Percentiles rank a stretch among this genome's conserved stretches.
phyloP scores from a whole-genome alignment of 2,797 vertebrate genomes.

The Linurgus olivaceus region DNA sequence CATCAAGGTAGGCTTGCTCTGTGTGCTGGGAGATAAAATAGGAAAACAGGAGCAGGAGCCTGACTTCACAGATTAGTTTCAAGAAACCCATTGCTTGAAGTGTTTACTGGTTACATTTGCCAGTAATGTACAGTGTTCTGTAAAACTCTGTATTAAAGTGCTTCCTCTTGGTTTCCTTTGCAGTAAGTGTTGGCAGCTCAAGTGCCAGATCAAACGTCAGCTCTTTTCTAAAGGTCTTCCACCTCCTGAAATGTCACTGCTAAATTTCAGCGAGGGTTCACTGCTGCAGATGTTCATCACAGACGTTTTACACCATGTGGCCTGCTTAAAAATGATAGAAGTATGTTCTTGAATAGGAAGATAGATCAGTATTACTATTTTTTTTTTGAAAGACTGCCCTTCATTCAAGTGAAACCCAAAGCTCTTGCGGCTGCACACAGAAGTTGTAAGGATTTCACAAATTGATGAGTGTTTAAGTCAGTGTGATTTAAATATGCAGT shows the following conservation, averaged over 20 bases:
- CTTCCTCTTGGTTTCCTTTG: neutral
- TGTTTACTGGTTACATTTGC: neutral
- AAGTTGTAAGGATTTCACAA: neutral
- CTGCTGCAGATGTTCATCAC: neutral
- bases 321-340: neutral
- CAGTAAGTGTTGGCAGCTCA: neutral
- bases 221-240: neutral
- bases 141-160: neutral
- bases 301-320: neutral
- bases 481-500: neutral
- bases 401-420: neutral
- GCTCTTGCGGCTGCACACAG: neutral
- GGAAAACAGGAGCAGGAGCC: neutral
- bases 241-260: neutral
- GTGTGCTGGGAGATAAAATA: neutral
- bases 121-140: neutral
- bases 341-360: neutral
- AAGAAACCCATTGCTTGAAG: neutral
- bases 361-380: neutral
- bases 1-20: slow-evolving; percentile 82
- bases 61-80: neutral
- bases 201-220: neutral
- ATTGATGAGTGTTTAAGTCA: neutral
- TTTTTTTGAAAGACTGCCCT: neutral
- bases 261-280: neutral